Evolutionary conservation across 2,888 invertebrate species (phyloP).

Genomic region (Megaustenia siamemsis): DNA sequence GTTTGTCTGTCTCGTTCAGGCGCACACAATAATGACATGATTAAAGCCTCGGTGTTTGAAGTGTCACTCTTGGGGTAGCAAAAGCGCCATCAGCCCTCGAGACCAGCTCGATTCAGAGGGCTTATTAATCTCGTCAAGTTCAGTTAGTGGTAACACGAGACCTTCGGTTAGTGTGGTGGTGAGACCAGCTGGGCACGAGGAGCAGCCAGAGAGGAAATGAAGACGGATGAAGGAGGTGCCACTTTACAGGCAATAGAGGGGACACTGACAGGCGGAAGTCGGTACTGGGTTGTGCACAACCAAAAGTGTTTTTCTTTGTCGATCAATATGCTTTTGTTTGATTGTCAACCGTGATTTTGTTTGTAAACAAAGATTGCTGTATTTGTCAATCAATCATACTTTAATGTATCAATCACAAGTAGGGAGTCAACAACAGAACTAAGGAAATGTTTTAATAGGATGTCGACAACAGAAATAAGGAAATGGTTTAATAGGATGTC

Average conservation of each 20-base stretch:
- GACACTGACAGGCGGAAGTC: not conserved
- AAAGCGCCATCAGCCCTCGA: not conserved
- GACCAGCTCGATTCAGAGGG: not conserved
- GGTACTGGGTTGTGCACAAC: not conserved
- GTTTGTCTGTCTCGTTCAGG: not conserved
- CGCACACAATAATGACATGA: slow-evolving; percentile 22
- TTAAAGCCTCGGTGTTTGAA: not conserved
- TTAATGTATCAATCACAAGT: no score
- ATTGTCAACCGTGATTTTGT: no score
- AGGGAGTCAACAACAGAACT: no score
- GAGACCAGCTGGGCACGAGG: not conserved
- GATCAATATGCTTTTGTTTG: no score
- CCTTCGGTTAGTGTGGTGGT: not conserved
- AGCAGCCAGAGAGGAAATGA: not conserved
- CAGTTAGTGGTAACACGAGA: not conserved
- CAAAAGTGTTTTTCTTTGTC: not conserved
- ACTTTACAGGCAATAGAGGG: not conserved
- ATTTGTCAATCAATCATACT: no score
- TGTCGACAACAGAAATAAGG: no score
- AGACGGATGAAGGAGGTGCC: not conserved
- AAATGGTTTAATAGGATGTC: no score
- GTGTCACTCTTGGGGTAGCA: not conserved
- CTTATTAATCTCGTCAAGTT: slow-evolving; percentile 12
- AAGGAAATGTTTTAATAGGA: no score
- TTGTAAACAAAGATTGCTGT: no score